Evolutionary conservation across 1,140 invertebrate species (phyloP), one percentile per base, ranked within the genome.

Genomic region (Nebria ingens): DNA sequence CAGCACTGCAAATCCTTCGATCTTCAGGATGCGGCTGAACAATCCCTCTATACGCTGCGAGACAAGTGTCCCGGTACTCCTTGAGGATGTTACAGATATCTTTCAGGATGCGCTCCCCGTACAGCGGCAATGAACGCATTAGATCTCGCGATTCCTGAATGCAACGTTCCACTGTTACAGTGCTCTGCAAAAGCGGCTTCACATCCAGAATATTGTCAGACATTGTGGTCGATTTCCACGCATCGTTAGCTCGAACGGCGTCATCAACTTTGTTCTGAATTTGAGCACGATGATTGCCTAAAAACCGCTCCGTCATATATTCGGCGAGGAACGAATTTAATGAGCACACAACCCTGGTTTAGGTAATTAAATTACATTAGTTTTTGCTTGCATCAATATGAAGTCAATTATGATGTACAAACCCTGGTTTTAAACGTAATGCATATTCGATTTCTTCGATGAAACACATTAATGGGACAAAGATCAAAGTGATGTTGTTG

Each of bases 21-120:
- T 91, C 87, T 63, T 90, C 86, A 0, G 82, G 79, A 59, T 87
- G 85, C n/a, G 86, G 82, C 64, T 88, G 86, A 1, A 90, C 86
- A 56, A 89, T 87, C 54, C 82, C 81, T 52, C 78, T 74, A 69
- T 91, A 91, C 3, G 86, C 85, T 2, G 78, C 76, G 61, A 84
- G 78, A 65, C 87, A 90, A 9, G 83, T 86, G 62, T 90, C 86
- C 13, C 81, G 77, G 71, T 90, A 91, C 54, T 81, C 80, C 62
- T 80, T 79, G 40, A 92, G 70, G 45, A 83, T 75, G 59, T 80
- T 83, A 61, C 82, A 79, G 21, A 86, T 79, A 62, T 87, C 80
- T 38, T 78, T 79, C 17, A 88, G 75, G 63, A 87, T 83, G 64
- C 83, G 76, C 63, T 84, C 79, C 34, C 81, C 78, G 70, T 86